phyloP scores from a whole-genome alignment of 2,113 vertebrate species.

The Columba livia region DNA sequence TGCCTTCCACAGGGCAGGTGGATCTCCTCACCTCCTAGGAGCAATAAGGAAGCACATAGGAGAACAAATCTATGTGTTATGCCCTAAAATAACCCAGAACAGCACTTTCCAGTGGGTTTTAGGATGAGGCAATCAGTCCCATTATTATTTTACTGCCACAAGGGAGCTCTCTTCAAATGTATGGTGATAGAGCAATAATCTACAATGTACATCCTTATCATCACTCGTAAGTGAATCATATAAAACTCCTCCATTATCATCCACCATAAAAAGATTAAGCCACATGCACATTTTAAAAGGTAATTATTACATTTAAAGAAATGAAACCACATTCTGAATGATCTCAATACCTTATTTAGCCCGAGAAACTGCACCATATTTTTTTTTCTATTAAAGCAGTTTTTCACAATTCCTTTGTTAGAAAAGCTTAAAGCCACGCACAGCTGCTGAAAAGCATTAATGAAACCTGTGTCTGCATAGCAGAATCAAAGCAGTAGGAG shows the following conservation, averaged over 20 bases:
- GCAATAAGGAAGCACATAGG: background rate
- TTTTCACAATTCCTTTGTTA: conserved; percentile 16
- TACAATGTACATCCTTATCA: conserved; percentile 20
- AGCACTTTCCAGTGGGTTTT: background rate
- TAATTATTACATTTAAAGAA: conserved; percentile 41
- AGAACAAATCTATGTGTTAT: background rate
- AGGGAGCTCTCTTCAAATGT: conserved; percentile 6
- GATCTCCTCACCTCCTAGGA: background rate
- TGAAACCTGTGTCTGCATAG: background rate
- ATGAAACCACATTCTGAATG: conserved; percentile 12
- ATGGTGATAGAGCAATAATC: conserved; percentile 26
- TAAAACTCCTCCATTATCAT: conserved; percentile 25
- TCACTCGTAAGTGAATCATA: conserved; percentile 16
- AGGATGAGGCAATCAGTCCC: background rate
- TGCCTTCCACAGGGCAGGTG: background rate
- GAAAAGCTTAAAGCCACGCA: conserved; percentile 38
- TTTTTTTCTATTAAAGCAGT: conserved; percentile 33
- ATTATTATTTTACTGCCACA: conserved; percentile 19
- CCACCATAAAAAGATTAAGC: conserved; percentile 21
- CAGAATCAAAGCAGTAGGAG: conserved; percentile 24
- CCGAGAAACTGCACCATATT: background rate
- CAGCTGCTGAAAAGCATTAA: conserved; percentile 42
- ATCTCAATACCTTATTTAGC: conserved; percentile 22
- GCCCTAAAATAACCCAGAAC: background rate
- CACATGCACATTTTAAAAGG: conserved; percentile 5